Percentiles rank a stretch among this genome's conserved stretches.
These are phyloP conservation scores for Hyles lineata DNA, from an alignment of 2,888 invertebrate genomes.

Conservation along the genomic window DNA sequence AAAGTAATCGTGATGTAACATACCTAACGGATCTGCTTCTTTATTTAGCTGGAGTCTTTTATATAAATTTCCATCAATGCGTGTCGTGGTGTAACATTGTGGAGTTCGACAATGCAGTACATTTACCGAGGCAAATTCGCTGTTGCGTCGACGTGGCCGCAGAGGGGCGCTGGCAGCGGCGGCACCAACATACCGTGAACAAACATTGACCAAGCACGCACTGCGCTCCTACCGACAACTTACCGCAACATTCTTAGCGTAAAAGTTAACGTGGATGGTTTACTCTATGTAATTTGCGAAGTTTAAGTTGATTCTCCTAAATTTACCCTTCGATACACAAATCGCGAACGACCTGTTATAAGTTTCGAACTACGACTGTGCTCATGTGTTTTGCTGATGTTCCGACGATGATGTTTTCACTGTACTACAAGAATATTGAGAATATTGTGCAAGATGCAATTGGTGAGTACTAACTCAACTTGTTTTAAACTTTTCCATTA, in stretches of 20 bases:
- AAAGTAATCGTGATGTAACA: background rate
- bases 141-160: conserved; percentile 59
- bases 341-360: conserved; percentile 70
- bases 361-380: conserved; percentile 67
- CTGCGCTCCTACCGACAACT: conserved; percentile 72
- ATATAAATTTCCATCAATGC: conserved; percentile 36
- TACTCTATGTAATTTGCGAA: conserved; percentile 84
- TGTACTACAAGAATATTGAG: conserved; percentile 59
- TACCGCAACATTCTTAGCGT: conserved; percentile 84
- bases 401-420: conserved; percentile 57
- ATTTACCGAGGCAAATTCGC: conserved; percentile 46
- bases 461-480: conserved; percentile 66
- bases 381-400: conserved; percentile 65
- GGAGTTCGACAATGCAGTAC: conserved; percentile 52
- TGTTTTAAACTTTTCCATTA: conserved; percentile 43
- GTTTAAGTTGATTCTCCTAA: conserved; percentile 69
- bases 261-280: conserved; percentile 84
- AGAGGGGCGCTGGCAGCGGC: conserved; percentile 62
- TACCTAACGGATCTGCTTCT: background rate
- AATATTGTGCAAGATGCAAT: conserved; percentile 66
- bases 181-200: conserved; percentile 71
- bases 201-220: conserved; percentile 79
- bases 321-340: conserved; percentile 63
- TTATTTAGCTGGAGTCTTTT: conserved; percentile 3
- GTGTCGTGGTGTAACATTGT: conserved; percentile 48